These are phyloP conservation scores for Sinosuthora webbiana DNA, from an alignment of 2,113 vertebrate species.

Conservation along the genomic window DNA sequence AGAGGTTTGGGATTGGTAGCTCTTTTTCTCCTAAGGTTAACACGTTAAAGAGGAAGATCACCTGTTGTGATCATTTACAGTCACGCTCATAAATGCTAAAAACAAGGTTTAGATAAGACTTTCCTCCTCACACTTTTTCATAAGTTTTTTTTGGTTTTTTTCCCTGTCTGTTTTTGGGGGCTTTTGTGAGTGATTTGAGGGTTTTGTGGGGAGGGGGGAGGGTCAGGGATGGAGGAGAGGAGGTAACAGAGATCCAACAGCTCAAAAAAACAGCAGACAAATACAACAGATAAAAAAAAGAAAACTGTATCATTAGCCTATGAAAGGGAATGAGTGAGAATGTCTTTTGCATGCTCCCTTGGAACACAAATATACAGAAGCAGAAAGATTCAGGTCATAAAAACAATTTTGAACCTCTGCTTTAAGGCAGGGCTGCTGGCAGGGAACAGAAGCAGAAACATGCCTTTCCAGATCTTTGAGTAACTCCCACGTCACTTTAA, in stretches of 20 bases:
- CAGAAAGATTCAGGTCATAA: background rate
- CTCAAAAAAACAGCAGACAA: background rate
- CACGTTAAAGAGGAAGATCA: background rate
- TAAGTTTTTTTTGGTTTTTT: background rate
- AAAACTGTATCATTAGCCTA: background rate
- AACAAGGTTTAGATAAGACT: background rate
- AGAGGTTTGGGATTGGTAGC: background rate
- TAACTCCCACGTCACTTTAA: background rate
- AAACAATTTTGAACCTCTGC: background rate
- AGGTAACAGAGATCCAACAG: background rate
- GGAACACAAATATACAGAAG: background rate
- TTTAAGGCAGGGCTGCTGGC: background rate
- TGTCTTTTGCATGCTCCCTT: background rate
- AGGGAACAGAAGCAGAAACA: background rate
- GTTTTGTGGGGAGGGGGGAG: fast-evolving
- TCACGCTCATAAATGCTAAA: background rate
- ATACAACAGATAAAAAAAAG: background rate
- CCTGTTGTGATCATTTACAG: background rate
- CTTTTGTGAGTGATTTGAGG: fast-evolving
- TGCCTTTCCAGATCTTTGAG: background rate
- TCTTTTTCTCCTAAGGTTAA: background rate
- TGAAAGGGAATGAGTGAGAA: background rate
- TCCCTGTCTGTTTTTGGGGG: fast-evolving
- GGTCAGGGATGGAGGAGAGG: background rate
- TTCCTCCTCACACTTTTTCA: background rate